phyloP scores from a whole-genome alignment of 2,888 invertebrate genomes.

The Ochropleura plecta region DNA sequence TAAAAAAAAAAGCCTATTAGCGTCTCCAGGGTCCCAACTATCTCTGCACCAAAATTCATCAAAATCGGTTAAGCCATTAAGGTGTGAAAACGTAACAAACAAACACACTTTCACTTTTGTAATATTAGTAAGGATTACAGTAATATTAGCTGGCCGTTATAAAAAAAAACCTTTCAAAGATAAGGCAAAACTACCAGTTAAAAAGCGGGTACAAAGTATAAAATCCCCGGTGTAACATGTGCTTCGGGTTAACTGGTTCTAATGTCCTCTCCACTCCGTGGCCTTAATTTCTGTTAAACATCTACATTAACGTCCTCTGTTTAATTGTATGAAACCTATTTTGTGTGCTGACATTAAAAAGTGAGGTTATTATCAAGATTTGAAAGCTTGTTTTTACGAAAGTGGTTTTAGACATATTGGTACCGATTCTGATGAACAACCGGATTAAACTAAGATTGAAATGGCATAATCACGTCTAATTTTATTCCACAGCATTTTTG shows the following conservation, averaged over 20 bases:
- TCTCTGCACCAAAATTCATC: no score
- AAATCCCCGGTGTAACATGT: conserved; percentile 53
- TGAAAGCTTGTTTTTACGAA: conserved; percentile 13
- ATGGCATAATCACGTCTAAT: no score
- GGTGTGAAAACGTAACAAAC: no score
- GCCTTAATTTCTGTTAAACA: conserved; percentile 65
- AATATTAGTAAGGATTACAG: not conserved
- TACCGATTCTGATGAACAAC: no score
- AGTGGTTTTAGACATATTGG: not conserved
- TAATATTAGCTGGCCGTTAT: not conserved
- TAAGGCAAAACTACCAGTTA: conserved; percentile 28
- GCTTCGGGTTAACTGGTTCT: conserved; percentile 57
- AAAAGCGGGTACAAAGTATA: conserved; percentile 38
- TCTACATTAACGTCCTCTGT: conserved; percentile 43
- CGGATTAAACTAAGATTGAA: no score
- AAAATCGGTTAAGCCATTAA: no score
- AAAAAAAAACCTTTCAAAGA: conserved; percentile 25
- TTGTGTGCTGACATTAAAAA: conserved; percentile 11
- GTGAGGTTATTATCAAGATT: conserved; percentile 11
- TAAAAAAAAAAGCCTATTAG: no score
- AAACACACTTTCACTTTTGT: no score
- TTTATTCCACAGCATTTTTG: no score
- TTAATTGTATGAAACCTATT: conserved; percentile 40
- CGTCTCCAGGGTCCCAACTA: no score
- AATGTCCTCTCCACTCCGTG: conserved; percentile 65